Percentiles rank a stretch among this genome's conserved stretches.
Conservation (phyloP, 2,888 invertebrate species). For the Parnassius mnemosyne region DNA sequence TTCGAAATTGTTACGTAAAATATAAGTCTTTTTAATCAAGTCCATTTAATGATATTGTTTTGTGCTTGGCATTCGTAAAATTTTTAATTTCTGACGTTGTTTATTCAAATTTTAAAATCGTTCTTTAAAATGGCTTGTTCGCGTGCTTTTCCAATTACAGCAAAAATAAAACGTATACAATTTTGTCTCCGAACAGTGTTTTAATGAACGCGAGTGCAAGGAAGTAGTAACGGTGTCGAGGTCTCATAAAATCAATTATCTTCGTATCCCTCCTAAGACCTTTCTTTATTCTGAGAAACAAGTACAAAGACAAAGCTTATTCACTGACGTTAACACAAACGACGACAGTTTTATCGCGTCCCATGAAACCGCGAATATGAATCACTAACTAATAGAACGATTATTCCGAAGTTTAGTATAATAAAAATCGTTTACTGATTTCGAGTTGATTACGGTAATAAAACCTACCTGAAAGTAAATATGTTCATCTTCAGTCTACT, state of each 20-base stretch:
- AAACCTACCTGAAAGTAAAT: neutral
- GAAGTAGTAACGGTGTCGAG: constrained; percentile 40
- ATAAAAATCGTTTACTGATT: neutral
- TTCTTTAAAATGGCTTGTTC: constrained; percentile 1
- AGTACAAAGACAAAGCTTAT: constrained; percentile 44
- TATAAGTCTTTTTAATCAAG: no score
- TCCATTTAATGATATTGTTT: no score
- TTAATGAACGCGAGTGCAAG: constrained; percentile 31
- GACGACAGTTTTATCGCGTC: constrained; percentile 49
- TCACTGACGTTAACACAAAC: constrained; percentile 39
- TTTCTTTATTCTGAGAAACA: constrained; percentile 40
- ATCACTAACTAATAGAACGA: constrained; percentile 25
- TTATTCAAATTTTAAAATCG: neutral
- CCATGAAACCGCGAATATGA: constrained; percentile 34
- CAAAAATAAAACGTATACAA: constrained; percentile 17
- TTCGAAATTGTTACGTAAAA: constrained; percentile 10
- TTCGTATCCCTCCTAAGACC: constrained; percentile 35
- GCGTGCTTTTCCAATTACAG: constrained; percentile 5
- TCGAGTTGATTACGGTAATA: constrained; percentile 6
- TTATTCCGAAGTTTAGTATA: neutral
- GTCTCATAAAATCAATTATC: constrained; percentile 42
- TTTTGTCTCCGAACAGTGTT: constrained; percentile 14
- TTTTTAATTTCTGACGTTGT: neutral
- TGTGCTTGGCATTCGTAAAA: no score
- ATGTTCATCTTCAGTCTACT: no score